phyloP scores from a whole-genome alignment of 2,888 invertebrate genomes.

The Dendrolimus houi region DNA sequence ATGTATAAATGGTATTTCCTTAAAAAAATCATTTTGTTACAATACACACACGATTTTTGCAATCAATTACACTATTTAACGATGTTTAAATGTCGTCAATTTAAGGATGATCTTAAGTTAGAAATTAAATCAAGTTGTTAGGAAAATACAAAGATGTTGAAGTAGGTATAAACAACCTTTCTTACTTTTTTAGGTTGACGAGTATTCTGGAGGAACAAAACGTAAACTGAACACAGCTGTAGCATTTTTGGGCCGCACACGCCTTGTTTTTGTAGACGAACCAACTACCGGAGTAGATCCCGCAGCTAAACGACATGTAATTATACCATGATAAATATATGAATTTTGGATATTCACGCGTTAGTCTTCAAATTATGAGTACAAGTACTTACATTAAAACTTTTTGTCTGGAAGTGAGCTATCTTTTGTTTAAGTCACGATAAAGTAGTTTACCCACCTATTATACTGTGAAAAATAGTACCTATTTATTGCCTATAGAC shows the following conservation, averaged over 20 bases:
- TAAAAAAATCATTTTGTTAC: no score
- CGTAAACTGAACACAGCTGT: slow-evolving; percentile 84
- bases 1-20: no score
- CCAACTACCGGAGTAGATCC: slow-evolving; percentile 86
- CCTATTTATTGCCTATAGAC: no score
- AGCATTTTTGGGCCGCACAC: slow-evolving; percentile 81
- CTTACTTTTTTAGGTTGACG: slow-evolving; percentile 44
- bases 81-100: not conserved
- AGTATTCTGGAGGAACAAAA: slow-evolving; percentile 85
- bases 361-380: no score
- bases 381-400: no score
- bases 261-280: slow-evolving; percentile 82
- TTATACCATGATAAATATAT: slow-evolving; percentile 1
- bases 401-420: no score
- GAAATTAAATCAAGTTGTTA: not conserved
- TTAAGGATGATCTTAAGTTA: not conserved
- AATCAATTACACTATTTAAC: not conserved
- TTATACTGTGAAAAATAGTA: no score
- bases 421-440: no score
- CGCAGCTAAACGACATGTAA: slow-evolving; percentile 80
- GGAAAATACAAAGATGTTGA: not conserved
- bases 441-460: no score
- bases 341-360: no score
- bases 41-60: no score
- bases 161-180: no score